A percentile compares a stretch with the other conserved stretches of the same genome.
These are phyloP conservation scores for Pteronotus mesoamericanus DNA, from an alignment of 2,797 vertebrate genomes.

Conservation along the genomic window DNA sequence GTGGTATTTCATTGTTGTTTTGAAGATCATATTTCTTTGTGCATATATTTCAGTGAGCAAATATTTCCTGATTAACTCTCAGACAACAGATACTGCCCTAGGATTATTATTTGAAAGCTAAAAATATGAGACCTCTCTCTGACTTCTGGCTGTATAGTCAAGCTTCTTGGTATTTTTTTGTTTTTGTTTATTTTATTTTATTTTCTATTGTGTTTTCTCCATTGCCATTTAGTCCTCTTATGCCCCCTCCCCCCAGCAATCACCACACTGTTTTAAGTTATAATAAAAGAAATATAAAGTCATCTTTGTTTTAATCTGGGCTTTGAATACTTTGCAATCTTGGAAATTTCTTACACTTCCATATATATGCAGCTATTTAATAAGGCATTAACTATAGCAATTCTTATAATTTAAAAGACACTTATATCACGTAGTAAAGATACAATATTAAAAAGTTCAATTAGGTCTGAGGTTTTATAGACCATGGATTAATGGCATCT, in stretches of 20 bases:
- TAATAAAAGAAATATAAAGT: conserved; percentile 43
- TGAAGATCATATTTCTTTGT: not conserved
- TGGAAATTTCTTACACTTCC: conserved; percentile 15
- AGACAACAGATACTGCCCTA: not conserved
- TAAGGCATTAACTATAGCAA: conserved; percentile 49
- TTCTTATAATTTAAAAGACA: conserved; percentile 70
- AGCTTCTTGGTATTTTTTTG: conserved; percentile 13
- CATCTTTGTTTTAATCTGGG: conserved; percentile 43
- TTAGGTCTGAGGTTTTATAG: conserved; percentile 67
- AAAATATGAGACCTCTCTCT: not conserved
- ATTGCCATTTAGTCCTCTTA: not conserved
- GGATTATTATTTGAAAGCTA: not conserved
- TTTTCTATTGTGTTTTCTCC: not conserved
- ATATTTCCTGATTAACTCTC: not conserved
- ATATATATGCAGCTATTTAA: conserved; percentile 51
- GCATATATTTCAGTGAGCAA: not conserved
- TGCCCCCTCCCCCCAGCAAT: not conserved
- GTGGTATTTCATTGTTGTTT: not conserved
- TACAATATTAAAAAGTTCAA: conserved; percentile 69
- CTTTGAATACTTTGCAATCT: conserved; percentile 55
- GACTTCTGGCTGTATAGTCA: not conserved
- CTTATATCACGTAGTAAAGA: conserved; percentile 66
- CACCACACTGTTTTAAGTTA: not conserved
- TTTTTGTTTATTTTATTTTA: not conserved
- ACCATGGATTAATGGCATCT: conserved; percentile 50